A percentile compares a stretch with the other conserved stretches of the same genome.
These are phyloP conservation scores for Urocitellus parryii DNA, from an alignment of 2,113 vertebrate species.

Conservation along the genomic window DNA sequence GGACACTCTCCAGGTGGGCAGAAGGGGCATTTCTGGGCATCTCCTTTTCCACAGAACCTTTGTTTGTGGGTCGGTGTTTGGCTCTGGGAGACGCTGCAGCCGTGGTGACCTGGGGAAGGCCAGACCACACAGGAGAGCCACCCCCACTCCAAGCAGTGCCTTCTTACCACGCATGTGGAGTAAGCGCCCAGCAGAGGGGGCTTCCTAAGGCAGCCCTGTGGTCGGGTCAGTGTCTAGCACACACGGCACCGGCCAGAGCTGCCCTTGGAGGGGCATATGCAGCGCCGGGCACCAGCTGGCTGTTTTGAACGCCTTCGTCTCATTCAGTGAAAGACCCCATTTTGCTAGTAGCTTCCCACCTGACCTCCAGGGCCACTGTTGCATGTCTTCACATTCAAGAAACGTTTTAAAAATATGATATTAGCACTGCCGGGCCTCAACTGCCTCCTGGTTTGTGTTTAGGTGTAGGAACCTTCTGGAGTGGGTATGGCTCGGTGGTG, in stretches of 20 bases:
- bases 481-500: too few species aligned
- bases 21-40: background rate
- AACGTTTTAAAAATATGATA: too few species aligned
- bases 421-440: background rate
- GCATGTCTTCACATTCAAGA: background rate
- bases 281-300: background rate
- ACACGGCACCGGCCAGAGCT: background rate
- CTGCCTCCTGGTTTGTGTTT: too few species aligned
- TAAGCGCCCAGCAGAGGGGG: background rate
- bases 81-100: slow-evolving; percentile 46
- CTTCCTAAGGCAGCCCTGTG: background rate
- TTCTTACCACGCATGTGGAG: slow-evolving; percentile 12
- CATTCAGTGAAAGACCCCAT: background rate
- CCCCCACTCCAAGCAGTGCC: slow-evolving; percentile 1
- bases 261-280: background rate
- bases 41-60: slow-evolving; percentile 13
- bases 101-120: slow-evolving; percentile 53
- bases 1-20: too few species aligned
- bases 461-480: too few species aligned
- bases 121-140: slow-evolving; percentile 6
- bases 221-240: background rate
- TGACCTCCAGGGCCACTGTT: background rate
- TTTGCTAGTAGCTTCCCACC: slow-evolving; percentile 2
- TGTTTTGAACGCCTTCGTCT: background rate
- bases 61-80: background rate